Base-by-base conservation (phyloP, 2,888 invertebrate genomes). In the Oegoconia quadripuncta region DNA sequence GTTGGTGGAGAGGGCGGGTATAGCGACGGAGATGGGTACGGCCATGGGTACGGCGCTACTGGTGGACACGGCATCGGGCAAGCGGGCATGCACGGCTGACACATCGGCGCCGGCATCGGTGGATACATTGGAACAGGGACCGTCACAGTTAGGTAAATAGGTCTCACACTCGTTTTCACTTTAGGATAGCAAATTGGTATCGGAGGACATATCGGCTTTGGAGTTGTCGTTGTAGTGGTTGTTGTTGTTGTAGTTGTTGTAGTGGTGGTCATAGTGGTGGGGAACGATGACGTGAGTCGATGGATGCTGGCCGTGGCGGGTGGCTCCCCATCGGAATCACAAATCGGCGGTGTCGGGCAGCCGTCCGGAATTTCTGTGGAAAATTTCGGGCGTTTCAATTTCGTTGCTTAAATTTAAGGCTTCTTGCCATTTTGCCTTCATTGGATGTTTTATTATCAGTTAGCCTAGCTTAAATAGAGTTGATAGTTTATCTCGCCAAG, bases 261-360 rank as follows among this genome's bases (percentile, higher is more conserved):
- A 0, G 50, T 44, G 2, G 41, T 38, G 0, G 42, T 34, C 0
- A 30, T 34, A 0, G 34, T 42, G 0, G 38, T 16, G 1, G 32
- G 36, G 1, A 4, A 17, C 11, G 14, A 39, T 7, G 15, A 29
- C 9, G 33, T 22, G 9, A 11, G 4, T 14, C 7, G 18, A 4
- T 12, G 18, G 18, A 1, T 3, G 18, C 12, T 18, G 12, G 3
- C 20, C 27, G 5, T 14, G 22, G 9, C 22, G 3, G 6, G 22
- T 14, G 7, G 13, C 3, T 12, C 25, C 12, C 25, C 2, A 2
- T 27, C 27, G 3, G 12, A 20, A 5, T 42, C 52, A 42, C 74
- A 72, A 2, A 49, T 38, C 2, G 66, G 66, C 4, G 68, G 64
- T 4, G 55, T 52, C 1, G 66, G 68, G 27, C 74, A 76, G 8